Base-by-base conservation (phyloP, 53 echinoderm and acorn worm genomes). In the Actinopyga echinites region DNA sequence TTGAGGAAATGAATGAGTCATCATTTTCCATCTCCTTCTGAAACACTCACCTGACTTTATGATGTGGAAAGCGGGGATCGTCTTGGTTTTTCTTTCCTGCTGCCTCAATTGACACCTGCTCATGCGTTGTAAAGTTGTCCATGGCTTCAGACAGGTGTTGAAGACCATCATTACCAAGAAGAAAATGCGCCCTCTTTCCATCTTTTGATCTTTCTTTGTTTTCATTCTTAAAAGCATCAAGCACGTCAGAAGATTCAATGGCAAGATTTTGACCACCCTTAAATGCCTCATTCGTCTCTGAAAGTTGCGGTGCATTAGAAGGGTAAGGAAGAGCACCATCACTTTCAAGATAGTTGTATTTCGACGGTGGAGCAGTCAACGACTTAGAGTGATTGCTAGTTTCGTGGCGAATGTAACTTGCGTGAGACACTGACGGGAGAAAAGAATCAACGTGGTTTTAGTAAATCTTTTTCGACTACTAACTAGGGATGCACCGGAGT, bases 251-350 rank as follows among this genome's bases (percentile, higher is more conserved):
- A 4, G 87, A 65, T 44, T 91, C 91, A 52, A 79, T 57, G 22
- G 83, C 40, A 52, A 89, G 45, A 73, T 73, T 90, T 31, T 36
- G 58, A 13, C 83, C 90, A 26, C 65, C 65, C 24, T 75, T 81
- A 83, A 71, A 95, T 2, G 93, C 95, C 33, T 97, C 99, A 24
- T 56, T 82, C 11, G 99, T 92, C 82, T 97, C 99, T 20, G 94
- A 92, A 37, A 77, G 49, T 44, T 36, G 61, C 23, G 94, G 92
- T 28, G 85, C 75, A 62, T 91, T 90, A 40, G 89, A 87, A 10
- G 87, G 75, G 79, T 91, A 92, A 1, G 99, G 92, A 23, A 99
- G 89, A 21, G 91, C 93, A 25, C 91, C 90, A 8, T 89, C 73
- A 11, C 90, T 75, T 74, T 89, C 89, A 19, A 99, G 65, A 68